Evolutionary conservation across 2,113 vertebrate species (phyloP).

Genomic region (Smithornis capensis): DNA sequence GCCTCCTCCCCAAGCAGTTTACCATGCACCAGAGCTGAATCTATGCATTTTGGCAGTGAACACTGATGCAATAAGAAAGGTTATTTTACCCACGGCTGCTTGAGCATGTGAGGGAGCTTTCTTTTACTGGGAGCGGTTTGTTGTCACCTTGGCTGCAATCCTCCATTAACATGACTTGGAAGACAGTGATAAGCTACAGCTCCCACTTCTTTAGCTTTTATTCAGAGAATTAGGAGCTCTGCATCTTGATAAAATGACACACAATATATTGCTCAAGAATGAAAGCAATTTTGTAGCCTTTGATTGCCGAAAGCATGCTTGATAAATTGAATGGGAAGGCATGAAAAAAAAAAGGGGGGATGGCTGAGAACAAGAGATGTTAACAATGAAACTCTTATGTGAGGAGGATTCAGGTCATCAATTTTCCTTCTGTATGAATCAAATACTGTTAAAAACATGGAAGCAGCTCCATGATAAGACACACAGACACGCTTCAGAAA

Average conservation of each 20-base stretch:
- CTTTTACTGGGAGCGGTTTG: neutral
- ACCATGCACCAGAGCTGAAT: neutral
- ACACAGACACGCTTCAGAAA: neutral
- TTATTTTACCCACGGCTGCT: neutral
- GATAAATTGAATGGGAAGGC: constrained; percentile 41
- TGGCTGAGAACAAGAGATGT: neutral
- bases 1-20: neutral
- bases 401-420: constrained; percentile 57
- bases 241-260: constrained; percentile 3
- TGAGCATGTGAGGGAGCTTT: neutral
- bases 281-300: neutral
- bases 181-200: neutral
- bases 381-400: constrained; percentile 36
- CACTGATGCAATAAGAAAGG: neutral
- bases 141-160: neutral
- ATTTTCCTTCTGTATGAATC: constrained; percentile 60
- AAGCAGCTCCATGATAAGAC: constrained; percentile 6
- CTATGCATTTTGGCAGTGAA: neutral
- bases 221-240: neutral
- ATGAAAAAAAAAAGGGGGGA: neutral
- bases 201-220: neutral
- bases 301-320: constrained; percentile 19
- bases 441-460: constrained; percentile 46
- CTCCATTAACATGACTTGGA: neutral
- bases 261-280: neutral